A percentile compares a stretch with the other conserved stretches of the same genome.
phyloP scores from a whole-genome alignment of 2,797 vertebrate species.

The Sparidentex hasta region DNA sequence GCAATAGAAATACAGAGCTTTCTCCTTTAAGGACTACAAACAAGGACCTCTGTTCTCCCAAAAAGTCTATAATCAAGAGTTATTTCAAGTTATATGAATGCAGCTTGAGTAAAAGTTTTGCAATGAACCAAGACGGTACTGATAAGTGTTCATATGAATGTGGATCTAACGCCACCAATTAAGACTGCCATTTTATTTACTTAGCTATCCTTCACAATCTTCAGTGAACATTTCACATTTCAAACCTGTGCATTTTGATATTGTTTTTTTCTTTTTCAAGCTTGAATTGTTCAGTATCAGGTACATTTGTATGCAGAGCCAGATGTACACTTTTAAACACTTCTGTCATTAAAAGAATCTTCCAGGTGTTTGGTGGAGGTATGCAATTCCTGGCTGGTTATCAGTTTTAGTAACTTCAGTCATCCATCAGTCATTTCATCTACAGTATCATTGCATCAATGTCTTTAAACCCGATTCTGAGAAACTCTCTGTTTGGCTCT shows the following conservation, averaged over 20 bases:
- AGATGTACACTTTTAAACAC: background rate
- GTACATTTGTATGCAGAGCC: background rate
- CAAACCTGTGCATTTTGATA: background rate
- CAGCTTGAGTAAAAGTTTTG: background rate
- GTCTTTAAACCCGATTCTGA: constrained; percentile 8
- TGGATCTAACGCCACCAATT: background rate
- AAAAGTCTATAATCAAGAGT: background rate
- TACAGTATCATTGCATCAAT: background rate
- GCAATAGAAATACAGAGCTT: background rate
- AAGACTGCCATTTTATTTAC: too few species aligned
- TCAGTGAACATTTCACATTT: background rate
- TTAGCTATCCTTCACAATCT: background rate
- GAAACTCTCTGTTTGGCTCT: constrained; percentile 15
- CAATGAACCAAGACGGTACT: background rate
- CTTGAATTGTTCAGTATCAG: background rate
- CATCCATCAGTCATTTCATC: background rate
- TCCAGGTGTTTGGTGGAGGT: background rate
- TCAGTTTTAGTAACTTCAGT: background rate
- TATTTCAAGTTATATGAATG: background rate
- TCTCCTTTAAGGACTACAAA: background rate
- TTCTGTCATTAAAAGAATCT: background rate
- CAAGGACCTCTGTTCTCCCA: background rate
- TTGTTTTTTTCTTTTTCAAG: background rate
- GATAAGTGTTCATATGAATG: background rate
- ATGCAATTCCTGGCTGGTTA: background rate